Conservation (phyloP, 2,797 vertebrate genomes). For the Enteromius anoplus region DNA sequence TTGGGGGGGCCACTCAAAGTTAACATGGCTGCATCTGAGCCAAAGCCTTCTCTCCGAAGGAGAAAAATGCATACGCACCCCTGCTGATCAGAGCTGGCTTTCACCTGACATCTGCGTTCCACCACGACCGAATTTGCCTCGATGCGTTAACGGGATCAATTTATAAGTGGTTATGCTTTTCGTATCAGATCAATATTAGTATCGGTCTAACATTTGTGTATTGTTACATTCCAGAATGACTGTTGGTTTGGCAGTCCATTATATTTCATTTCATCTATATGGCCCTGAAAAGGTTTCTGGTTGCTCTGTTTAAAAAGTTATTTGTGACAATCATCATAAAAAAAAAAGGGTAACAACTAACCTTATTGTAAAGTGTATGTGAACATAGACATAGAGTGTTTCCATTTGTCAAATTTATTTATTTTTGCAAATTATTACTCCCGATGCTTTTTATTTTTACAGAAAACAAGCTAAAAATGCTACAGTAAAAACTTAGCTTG, state of each 20-base stretch:
- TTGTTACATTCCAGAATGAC: background rate
- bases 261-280: background rate
- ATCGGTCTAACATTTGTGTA: background rate
- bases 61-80: slow-evolving; percentile 51
- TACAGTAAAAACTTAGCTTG: background rate
- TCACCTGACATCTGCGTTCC: slow-evolving; percentile 50
- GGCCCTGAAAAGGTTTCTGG: background rate
- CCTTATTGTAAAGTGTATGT: background rate
- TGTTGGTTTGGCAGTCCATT: background rate
- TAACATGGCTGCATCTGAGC: slow-evolving; percentile 85
- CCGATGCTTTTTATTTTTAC: background rate
- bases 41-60: slow-evolving; percentile 78
- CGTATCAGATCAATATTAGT: slow-evolving; percentile 11
- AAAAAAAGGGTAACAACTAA: too few relatives aligned
- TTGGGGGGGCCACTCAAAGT: slow-evolving; percentile 81
- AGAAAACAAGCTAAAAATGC: background rate
- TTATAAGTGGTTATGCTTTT: background rate
- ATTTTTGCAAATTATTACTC: background rate
- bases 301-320: background rate
- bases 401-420: background rate
- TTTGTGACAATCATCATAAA: background rate
- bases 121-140: slow-evolving; percentile 18
- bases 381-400: background rate
- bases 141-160: slow-evolving; percentile 14
- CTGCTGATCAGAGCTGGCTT: slow-evolving; percentile 35